Conservation (phyloP, 2,888 invertebrate species). For the Argynnis bischoffii region DNA sequence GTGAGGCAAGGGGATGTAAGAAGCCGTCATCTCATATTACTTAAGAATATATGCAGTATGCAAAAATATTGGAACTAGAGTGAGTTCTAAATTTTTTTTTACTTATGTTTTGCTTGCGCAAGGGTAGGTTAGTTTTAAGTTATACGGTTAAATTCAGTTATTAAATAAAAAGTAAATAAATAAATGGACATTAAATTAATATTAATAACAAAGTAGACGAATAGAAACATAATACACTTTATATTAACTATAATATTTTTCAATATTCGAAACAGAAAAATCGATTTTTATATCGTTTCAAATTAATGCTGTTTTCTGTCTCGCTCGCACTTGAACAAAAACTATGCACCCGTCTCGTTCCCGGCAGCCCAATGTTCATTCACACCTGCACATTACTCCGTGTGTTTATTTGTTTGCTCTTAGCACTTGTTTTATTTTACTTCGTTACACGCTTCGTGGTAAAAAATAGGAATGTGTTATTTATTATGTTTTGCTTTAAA, state of each 20-base stretch:
- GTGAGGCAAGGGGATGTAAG: no score
- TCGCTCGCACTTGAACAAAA: neutral
- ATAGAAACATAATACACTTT: neutral
- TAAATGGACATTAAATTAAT: neutral
- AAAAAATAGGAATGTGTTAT: constrained; percentile 36
- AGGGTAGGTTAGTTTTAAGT: no score
- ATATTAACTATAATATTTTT: constrained; percentile 10
- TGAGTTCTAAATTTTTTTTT: no score
- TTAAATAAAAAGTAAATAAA: neutral
- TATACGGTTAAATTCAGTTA: no score
- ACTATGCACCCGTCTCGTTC: constrained; percentile 52
- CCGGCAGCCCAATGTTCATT: constrained; percentile 63
- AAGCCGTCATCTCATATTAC: no score
- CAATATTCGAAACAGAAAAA: constrained; percentile 20
- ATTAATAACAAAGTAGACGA: constrained; percentile 1
- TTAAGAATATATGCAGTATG: no score
- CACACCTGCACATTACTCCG: constrained; percentile 72
- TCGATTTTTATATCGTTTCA: constrained; percentile 11
- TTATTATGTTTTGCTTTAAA: neutral
- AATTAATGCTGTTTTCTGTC: constrained; percentile 1
- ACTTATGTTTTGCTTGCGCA: no score
- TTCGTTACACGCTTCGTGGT: constrained; percentile 49
- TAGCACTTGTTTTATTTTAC: constrained; percentile 61
- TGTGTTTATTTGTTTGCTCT: constrained; percentile 70
- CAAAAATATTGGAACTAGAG: no score